Percentiles rank a stretch among this genome's conserved stretches.
Evolutionary conservation across 2,797 vertebrate species (phyloP).

Genomic region (Luscinia megarhynchos): DNA sequence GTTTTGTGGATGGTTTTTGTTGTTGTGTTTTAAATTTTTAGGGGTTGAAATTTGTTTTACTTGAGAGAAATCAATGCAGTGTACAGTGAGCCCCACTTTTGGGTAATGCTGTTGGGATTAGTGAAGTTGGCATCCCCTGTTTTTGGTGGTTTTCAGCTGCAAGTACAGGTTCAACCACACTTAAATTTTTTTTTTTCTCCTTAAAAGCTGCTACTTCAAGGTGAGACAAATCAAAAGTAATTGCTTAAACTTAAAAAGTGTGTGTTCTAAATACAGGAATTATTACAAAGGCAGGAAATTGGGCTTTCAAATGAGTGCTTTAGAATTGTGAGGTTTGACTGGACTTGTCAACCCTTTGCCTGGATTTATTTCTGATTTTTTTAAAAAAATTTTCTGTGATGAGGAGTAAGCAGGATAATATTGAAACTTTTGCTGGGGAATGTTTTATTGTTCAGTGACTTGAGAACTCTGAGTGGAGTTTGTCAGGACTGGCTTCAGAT

Average conservation of each 20-base stretch:
- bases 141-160: not conserved
- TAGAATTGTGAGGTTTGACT: not conserved
- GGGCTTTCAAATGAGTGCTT: not conserved
- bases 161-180: not conserved
- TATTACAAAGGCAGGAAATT: not conserved
- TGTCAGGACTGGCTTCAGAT: not conserved
- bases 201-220: conserved; percentile 10
- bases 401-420: not conserved
- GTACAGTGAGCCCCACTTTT: not conserved
- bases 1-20: not conserved
- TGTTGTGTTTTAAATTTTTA: not conserved
- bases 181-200: not conserved
- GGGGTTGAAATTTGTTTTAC: not conserved
- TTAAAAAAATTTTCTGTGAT: not conserved
- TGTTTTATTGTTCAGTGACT: not conserved
- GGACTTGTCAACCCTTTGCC: not conserved
- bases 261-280: not conserved
- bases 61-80: not conserved
- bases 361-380: not conserved
- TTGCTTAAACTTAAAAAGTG: not conserved
- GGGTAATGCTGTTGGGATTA: not conserved
- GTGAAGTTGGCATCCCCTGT: not conserved
- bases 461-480: not conserved
- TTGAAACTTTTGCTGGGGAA: not conserved
- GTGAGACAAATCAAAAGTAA: not conserved